These are phyloP conservation scores for Pseudobourletiella spinata DNA, from an alignment of 1,140 invertebrate species.

Conservation along the genomic window DNA sequence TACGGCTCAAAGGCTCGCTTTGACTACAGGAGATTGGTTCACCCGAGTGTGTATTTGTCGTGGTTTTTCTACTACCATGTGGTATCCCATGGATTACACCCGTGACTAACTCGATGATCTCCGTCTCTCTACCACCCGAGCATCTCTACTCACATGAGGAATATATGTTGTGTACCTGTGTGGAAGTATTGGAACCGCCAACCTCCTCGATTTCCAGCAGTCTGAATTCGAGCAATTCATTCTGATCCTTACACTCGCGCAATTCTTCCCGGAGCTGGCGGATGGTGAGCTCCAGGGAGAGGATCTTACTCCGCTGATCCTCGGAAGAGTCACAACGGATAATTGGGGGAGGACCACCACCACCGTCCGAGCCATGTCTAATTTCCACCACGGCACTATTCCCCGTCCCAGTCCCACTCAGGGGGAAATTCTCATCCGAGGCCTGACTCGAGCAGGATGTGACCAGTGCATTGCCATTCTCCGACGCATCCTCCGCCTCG, in stretches of 20 bases:
- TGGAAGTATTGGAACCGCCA: background rate
- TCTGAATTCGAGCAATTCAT: slow-evolving; percentile 34
- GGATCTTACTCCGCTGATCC: slow-evolving; percentile 22
- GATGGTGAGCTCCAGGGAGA: slow-evolving; percentile 26
- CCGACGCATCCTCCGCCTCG: slow-evolving; percentile 14
- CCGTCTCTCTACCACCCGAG: too few species aligned
- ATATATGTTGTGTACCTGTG: slow-evolving; percentile 2
- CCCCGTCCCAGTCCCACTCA: background rate
- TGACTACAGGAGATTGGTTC: too few species aligned
- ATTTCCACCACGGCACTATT: background rate
- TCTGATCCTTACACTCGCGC: slow-evolving; percentile 33
- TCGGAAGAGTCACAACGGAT: background rate
- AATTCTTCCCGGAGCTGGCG: slow-evolving; percentile 30
- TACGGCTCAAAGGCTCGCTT: too few species aligned
- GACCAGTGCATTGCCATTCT: background rate
- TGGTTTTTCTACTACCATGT: background rate
- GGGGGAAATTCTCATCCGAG: slow-evolving; percentile 9
- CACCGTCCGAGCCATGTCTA: background rate
- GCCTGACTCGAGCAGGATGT: slow-evolving; percentile 18
- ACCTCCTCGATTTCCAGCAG: slow-evolving; percentile 33
- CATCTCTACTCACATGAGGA: too few species aligned
- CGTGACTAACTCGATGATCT: too few species aligned
- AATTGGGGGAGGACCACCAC: background rate
- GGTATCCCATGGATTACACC: too few species aligned
- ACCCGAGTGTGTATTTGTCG: background rate